Percentiles rank a stretch among this genome's conserved stretches.
Conservation (phyloP, 1,140 invertebrate genomes). For the Drosophila quadrilineata region DNA sequence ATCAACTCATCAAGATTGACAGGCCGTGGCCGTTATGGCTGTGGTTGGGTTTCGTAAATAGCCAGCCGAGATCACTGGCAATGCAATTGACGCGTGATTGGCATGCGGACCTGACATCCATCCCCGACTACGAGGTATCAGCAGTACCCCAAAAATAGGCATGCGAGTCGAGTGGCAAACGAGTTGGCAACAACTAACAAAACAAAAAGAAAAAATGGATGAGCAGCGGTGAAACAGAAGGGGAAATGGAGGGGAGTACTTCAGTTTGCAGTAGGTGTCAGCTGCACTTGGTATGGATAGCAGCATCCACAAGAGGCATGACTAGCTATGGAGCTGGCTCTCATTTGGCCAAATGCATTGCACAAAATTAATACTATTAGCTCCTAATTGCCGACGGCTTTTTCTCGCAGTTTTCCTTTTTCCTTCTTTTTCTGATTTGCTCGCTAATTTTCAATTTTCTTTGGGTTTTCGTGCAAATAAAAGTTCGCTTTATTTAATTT, state of each 20-base stretch:
- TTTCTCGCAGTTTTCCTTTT: neutral
- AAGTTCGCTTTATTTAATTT: conserved; percentile 18
- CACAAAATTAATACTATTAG: conserved; percentile 48
- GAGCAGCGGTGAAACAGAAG: too few species aligned
- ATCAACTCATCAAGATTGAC: conserved; percentile 75
- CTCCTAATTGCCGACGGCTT: conserved; percentile 34
- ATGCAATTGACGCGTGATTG: conserved; percentile 74
- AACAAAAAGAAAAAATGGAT: too few species aligned
- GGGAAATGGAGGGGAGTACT: too few species aligned
- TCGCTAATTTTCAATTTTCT: conserved; percentile 42
- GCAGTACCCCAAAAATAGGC: conserved; percentile 55
- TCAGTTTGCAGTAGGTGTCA: conserved; percentile 57
- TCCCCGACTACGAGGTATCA: conserved; percentile 2
- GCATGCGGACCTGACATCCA: conserved; percentile 60
- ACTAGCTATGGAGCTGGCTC: conserved; percentile 3
- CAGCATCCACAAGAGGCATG: too few species aligned
- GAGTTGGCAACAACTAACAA: conserved; percentile 43
- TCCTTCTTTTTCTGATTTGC: conserved; percentile 13
- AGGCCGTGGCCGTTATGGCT: conserved; percentile 48
- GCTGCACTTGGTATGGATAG: conserved; percentile 62
- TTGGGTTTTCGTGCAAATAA: too few species aligned
- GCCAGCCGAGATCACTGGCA: conserved; percentile 54
- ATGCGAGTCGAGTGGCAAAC: conserved; percentile 34
- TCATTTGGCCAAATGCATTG: conserved; percentile 28
- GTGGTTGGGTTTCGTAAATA: conserved; percentile 49